Percentiles rank a stretch among this genome's conserved stretches.
Evolutionary conservation across 2,113 vertebrate species (phyloP).

Genomic region (Phodopus roborovskii): DNA sequence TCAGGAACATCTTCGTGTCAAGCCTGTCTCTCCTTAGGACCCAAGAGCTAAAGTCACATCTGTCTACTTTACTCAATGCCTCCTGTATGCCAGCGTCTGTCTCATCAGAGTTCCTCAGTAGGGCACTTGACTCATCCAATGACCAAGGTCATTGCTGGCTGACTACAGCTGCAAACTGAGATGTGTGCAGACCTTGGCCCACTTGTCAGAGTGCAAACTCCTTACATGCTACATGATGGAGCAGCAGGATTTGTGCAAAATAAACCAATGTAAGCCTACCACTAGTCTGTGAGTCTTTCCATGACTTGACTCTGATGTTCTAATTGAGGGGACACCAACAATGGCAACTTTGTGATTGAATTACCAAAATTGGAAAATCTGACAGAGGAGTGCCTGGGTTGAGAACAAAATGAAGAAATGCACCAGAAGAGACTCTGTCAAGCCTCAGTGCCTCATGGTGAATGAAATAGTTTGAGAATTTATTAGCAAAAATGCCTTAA

Average conservation of each 20-base stretch:
- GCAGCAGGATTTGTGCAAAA: background rate
- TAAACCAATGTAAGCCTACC: background rate
- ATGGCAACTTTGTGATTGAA: background rate
- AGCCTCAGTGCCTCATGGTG: fast-evolving
- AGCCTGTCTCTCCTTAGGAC: background rate
- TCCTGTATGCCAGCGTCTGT: background rate
- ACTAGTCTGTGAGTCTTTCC: fast-evolving
- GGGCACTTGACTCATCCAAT: background rate
- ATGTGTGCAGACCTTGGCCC: background rate
- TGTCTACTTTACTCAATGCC: background rate
- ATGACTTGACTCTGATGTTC: background rate
- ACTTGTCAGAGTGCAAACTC: background rate
- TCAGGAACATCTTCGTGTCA: background rate
- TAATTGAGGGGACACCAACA: no score
- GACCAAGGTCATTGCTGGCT: background rate
- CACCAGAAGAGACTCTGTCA: background rate
- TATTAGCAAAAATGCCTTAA: background rate
- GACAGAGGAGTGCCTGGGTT: background rate
- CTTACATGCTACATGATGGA: no score
- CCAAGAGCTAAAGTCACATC: fast-evolving
- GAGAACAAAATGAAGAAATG: background rate
- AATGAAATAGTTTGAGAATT: background rate
- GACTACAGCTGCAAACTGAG: background rate
- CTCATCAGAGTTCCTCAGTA: fast-evolving
- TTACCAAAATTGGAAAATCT: background rate